Percentiles rank a stretch among this genome's conserved stretches.
These are phyloP conservation scores for Lysandra bellargus DNA, from an alignment of 2,888 invertebrate species.

Conservation along the genomic window DNA sequence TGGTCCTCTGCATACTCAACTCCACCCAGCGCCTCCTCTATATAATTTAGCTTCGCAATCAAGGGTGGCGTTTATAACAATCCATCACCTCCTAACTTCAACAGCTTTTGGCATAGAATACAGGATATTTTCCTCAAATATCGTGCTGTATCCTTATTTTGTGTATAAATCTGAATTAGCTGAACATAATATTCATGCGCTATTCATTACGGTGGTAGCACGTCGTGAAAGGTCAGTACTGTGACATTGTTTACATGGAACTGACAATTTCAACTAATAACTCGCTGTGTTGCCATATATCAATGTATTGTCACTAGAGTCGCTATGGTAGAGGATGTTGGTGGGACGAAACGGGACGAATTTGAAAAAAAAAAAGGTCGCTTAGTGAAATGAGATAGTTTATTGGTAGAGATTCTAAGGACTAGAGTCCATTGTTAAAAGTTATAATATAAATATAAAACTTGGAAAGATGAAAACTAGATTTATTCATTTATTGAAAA, in stretches of 20 bases:
- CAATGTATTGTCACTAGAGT: slow-evolving; percentile 7
- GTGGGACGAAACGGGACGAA: background rate
- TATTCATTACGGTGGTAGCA: slow-evolving; percentile 5
- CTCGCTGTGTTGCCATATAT: background rate
- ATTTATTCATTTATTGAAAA: too few relatives aligned
- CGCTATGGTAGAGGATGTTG: background rate
- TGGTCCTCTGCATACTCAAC: too few relatives aligned
- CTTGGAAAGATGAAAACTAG: too few relatives aligned
- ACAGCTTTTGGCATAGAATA: too few relatives aligned
- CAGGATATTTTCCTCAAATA: too few relatives aligned
- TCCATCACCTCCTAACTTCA: too few relatives aligned
- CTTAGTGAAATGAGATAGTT: background rate
- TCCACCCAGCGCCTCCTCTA: too few relatives aligned
- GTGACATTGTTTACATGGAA: slow-evolving; percentile 9
- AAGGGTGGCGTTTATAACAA: too few relatives aligned
- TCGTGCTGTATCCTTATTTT: background rate
- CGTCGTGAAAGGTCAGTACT: slow-evolving; percentile 8
- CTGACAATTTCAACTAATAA: slow-evolving; percentile 18
- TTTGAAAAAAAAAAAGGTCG: background rate
- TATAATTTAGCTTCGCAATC: too few relatives aligned
- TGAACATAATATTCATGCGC: slow-evolving; percentile 10
- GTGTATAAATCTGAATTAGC: background rate
- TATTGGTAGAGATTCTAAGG: too few relatives aligned
- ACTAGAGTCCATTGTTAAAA: too few relatives aligned
- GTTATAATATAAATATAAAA: too few relatives aligned